phyloP scores from a whole-genome alignment of 2,113 vertebrate species.

The Hymenochirus boettgeri region DNA sequence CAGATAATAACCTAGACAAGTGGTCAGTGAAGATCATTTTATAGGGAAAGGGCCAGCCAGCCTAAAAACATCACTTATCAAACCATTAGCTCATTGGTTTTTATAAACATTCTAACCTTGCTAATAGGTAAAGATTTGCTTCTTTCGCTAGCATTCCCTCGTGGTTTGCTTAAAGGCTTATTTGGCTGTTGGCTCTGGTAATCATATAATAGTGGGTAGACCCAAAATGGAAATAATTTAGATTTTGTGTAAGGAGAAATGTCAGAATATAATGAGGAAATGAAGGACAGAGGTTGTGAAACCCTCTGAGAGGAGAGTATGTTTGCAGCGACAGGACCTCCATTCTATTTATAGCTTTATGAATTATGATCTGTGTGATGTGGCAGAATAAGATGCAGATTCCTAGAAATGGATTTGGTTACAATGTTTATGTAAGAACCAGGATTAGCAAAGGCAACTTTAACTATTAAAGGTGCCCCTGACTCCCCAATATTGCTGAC shows the following conservation, averaged over 20 bases:
- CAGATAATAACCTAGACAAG: too few relatives aligned
- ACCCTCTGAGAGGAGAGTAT: slow-evolving; percentile 44
- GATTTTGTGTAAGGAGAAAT: slow-evolving; percentile 73
- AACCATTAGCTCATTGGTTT: background rate
- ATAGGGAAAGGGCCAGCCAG: too few relatives aligned
- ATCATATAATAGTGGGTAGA: slow-evolving; percentile 71
- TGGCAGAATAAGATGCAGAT: background rate
- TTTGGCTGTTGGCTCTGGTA: slow-evolving; percentile 69
- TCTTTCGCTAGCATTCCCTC: slow-evolving; percentile 45
- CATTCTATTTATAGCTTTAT: background rate
- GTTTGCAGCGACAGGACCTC: slow-evolving; percentile 38
- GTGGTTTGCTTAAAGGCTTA: slow-evolving; percentile 73
- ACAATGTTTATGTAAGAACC: too few relatives aligned
- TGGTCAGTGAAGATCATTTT: too few relatives aligned
- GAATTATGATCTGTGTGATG: background rate
- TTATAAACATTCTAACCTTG: background rate
- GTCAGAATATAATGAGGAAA: slow-evolving; percentile 73
- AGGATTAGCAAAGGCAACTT: too few relatives aligned
- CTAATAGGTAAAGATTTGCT: background rate
- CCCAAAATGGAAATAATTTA: slow-evolving; percentile 67
- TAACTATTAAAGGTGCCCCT: too few relatives aligned
- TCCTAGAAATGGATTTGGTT: background rate
- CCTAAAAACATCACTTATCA: background rate
- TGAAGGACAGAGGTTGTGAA: slow-evolving; percentile 40
- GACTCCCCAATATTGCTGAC: too few relatives aligned